Percentiles rank a stretch among this genome's conserved stretches.
These are phyloP conservation scores for Aleiodes leptofemur DNA, from an alignment of 2,888 invertebrate genomes.

Conservation along the genomic window DNA sequence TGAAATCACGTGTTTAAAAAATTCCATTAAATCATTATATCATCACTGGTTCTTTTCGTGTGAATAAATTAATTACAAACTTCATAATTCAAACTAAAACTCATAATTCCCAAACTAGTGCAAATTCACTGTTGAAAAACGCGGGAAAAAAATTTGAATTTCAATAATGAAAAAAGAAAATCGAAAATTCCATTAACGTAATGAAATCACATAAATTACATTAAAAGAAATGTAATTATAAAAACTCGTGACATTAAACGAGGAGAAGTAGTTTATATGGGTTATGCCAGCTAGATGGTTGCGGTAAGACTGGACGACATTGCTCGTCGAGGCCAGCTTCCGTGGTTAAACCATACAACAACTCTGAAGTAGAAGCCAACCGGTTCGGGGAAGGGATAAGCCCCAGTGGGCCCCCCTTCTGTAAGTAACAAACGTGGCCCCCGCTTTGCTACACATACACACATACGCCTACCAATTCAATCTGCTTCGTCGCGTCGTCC, in stretches of 20 bases:
- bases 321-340: conserved; percentile 69
- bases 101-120: too few species aligned
- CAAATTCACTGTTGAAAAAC: too few species aligned
- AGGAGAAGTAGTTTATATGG: conserved; percentile 41
- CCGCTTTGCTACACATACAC: conserved; percentile 26
- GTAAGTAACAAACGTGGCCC: conserved; percentile 35
- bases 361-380: conserved; percentile 34
- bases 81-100: too few species aligned
- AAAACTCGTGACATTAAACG: conserved; percentile 23
- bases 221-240: neutral
- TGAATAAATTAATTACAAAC: too few species aligned
- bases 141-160: too few species aligned
- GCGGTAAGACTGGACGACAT: conserved; percentile 70
- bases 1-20: too few species aligned
- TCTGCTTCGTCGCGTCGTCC: conserved; percentile 23
- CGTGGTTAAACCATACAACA: conserved; percentile 59
- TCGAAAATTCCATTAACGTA: neutral
- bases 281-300: conserved; percentile 64
- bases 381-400: conserved; percentile 49
- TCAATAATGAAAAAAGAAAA: too few species aligned
- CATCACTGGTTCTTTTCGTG: too few species aligned
- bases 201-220: conserved; percentile 12
- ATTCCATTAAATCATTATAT: too few species aligned
- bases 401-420: conserved; percentile 44
- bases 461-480: conserved; percentile 28